Percentiles rank a stretch among this genome's conserved stretches.
Evolutionary conservation across 2,888 invertebrate species (phyloP).

Genomic region (Margaritifera margaritifera): DNA sequence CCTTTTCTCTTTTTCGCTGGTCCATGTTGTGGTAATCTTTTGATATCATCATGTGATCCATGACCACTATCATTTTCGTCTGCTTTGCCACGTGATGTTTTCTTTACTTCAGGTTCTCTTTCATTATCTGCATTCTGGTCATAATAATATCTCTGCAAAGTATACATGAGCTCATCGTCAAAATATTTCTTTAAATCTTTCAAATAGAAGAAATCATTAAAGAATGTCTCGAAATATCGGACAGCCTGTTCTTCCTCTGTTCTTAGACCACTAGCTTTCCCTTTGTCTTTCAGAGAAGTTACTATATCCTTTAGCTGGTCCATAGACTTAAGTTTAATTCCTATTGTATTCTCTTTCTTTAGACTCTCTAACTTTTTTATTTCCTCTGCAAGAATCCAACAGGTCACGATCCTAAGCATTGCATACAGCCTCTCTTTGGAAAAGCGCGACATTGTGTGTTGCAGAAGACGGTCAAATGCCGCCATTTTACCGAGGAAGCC

Average conservation of each 20-base stretch:
- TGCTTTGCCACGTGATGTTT: neutral
- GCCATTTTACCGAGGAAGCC: constrained; percentile 49
- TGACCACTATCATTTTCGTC: constrained; percentile 39
- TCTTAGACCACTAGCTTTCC: constrained; percentile 18
- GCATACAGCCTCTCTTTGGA: constrained; percentile 54
- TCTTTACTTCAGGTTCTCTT: neutral
- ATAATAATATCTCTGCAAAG: constrained; percentile 56
- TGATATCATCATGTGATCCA: constrained; percentile 29
- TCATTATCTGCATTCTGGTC: constrained; percentile 39
- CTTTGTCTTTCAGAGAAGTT: constrained; percentile 23
- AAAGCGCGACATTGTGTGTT: constrained; percentile 59
- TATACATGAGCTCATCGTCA: constrained; percentile 58
- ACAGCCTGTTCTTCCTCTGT: constrained; percentile 42
- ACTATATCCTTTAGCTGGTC: constrained; percentile 38
- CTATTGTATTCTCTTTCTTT: constrained; percentile 12
- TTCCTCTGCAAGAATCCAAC: constrained; percentile 24
- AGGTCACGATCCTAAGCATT: constrained; percentile 43
- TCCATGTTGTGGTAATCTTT: constrained; percentile 3
- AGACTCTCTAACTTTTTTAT: neutral
- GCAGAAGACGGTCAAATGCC: constrained; percentile 58
- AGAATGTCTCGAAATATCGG: constrained; percentile 55
- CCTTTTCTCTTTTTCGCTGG: constrained; percentile 5
- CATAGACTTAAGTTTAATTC: constrained; percentile 39
- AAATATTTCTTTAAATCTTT: constrained; percentile 60
- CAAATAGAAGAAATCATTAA: constrained; percentile 57